phyloP scores from a whole-genome alignment of 1,140 invertebrate species.

The Drosophila fuyamai region DNA sequence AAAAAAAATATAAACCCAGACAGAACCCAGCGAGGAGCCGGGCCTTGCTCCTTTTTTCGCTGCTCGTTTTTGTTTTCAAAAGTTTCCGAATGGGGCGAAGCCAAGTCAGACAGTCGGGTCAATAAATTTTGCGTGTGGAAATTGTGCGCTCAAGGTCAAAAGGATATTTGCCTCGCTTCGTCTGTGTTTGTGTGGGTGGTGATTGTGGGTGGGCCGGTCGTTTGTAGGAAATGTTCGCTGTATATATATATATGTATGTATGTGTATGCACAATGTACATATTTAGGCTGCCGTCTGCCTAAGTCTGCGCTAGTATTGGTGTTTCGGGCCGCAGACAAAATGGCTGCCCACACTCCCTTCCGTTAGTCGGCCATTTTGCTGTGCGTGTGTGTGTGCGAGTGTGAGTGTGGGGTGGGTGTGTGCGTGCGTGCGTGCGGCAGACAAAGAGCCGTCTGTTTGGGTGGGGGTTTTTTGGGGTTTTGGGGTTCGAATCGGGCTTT shows the following conservation, averaged over 20 bases:
- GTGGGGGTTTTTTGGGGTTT: conserved; percentile 30
- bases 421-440: conserved; percentile 56
- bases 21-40: conserved; percentile 47
- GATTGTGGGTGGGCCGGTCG: conserved; percentile 1
- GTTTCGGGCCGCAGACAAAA: conserved; percentile 54
- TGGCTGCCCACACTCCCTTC: conserved; percentile 52
- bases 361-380: conserved; percentile 39
- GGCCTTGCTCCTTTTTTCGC: conserved; percentile 22
- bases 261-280: background rate
- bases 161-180: conserved; percentile 75
- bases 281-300: conserved; percentile 36
- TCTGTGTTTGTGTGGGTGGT: conserved; percentile 20
- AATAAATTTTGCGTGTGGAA: conserved; percentile 84
- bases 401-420: conserved; percentile 1
- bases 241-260: conserved; percentile 16
- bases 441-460: conserved; percentile 56
- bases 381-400: conserved; percentile 17
- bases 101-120: conserved; percentile 73
- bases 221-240: conserved; percentile 69
- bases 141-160: conserved; percentile 84
- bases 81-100: conserved; percentile 62
- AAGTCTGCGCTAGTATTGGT: conserved; percentile 28
- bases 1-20: conserved; percentile 52
- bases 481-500: conserved; percentile 55
- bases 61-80: conserved; percentile 50